Base-by-base conservation (phyloP, 2,888 invertebrate species). In the Anorthoa munda region DNA sequence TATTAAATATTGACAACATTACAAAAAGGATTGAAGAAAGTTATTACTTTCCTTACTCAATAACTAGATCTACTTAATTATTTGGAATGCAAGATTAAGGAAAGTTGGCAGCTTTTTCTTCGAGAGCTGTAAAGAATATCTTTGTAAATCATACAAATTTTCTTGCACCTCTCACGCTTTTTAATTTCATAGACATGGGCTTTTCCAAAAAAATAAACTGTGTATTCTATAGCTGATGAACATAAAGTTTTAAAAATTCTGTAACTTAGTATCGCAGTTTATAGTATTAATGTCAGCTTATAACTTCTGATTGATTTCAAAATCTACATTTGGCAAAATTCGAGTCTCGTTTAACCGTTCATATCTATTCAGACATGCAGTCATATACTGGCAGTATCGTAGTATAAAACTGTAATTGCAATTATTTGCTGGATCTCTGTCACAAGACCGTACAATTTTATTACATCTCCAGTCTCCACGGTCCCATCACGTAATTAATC, bases 1-100 rank as follows among this genome's bases (percentile, higher is more conserved):
- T 12, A 50, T 23, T 23, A 48, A 75, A 75, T 51, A 59, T 59
- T 48, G 23, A 9, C 17, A 53, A 13, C 56, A 13, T 45, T 67
- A 13, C 9, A n/a, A 12, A 13, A 4, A 26, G 1, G 18, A 55
- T 48, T 18, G 23, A 55, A 56, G 66, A 55, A 67, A 73, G 45
- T 21, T 13, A n/a, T 58, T 51, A 66, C 0, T n/a, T n/a, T n/a
- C n/a, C 11, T 39, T 17, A 23, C 3, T 17, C 13, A 23, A 31
- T 39, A 17, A 21, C 1, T 39, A 9, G 21, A 55, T 39, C 1
- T n/a, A 39, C 5, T 39, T 39, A 61, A 56, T 2, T 15, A 12
- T 45, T 31, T 48, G 9, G 9, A 53, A 67, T 60, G 4, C 15
- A 60, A 45, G 21, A 75, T 15, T 18, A 21, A 26, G 48, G 39